Conservation (phyloP, 2,888 invertebrate genomes). For the Spodoptera picta region DNA sequence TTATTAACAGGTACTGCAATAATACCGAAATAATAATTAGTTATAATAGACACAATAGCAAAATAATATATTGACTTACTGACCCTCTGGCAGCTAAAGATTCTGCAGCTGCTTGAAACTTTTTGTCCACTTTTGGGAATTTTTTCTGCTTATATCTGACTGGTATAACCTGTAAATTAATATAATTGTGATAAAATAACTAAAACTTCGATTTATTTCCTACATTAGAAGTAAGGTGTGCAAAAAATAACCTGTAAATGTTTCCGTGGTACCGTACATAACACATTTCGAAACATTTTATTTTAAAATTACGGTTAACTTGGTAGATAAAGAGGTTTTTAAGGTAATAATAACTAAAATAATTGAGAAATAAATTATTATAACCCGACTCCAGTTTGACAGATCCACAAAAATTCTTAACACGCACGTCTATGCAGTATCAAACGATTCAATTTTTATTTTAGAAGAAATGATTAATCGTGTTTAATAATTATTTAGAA, state of each 20-base stretch:
- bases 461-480: no score
- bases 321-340: no score
- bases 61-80: constrained; percentile 3
- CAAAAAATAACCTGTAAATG: constrained; percentile 76
- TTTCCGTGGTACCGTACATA: constrained; percentile 62
- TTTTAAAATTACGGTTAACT: not conserved
- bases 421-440: no score
- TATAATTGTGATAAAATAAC: constrained; percentile 5
- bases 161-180: constrained; percentile 63
- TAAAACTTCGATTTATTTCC: not conserved
- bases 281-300: constrained; percentile 68
- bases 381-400: no score
- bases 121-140: constrained; percentile 81
- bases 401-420: no score
- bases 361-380: no score
- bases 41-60: no score
- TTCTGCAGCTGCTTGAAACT: constrained; percentile 87
- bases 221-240: constrained; percentile 7
- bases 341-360: no score
- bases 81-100: constrained; percentile 92
- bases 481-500: no score
- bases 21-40: not conserved
- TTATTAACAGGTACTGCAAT: no score
- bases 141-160: constrained; percentile 75
- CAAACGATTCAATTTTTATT: no score